Percentiles rank a stretch among this genome's conserved stretches.
Conservation (phyloP, 2,888 invertebrate species). For the Megaustenia siamemsis region DNA sequence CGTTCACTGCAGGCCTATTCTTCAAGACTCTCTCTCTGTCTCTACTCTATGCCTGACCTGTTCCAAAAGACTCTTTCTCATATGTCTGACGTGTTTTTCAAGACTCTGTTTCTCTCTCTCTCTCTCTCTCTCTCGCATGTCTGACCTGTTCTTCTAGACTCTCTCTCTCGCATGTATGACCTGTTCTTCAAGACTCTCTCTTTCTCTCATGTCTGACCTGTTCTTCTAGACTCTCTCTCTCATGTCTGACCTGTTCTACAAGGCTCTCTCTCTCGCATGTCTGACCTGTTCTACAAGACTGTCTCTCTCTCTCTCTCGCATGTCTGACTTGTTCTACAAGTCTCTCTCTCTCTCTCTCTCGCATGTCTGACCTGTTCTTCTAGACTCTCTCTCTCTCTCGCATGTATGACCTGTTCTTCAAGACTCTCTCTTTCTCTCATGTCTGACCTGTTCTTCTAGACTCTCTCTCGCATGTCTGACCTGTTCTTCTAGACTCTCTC, state of each 20-base stretch:
- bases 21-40: too few species aligned
- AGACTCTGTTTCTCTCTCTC: too few species aligned
- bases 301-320: conserved; percentile 29
- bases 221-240: conserved; percentile 20
- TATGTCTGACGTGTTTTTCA: too few species aligned
- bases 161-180: too few species aligned
- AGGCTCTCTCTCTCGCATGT: conserved; percentile 19
- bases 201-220: too few species aligned
- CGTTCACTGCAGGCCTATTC: too few species aligned
- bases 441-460: neutral
- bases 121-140: too few species aligned
- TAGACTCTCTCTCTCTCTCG: neutral
- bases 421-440: neutral
- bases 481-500: conserved; percentile 38
- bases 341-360: conserved; percentile 43
- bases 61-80: too few species aligned
- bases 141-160: too few species aligned
- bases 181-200: too few species aligned
- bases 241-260: conserved; percentile 28
- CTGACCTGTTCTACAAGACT: neutral
- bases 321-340: conserved; percentile 31
- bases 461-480: conserved; percentile 34
- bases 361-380: neutral
- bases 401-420: neutral
- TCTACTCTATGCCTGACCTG: too few species aligned